Conservation (phyloP, 2,113 vertebrate genomes). For the Crotalus horridus region DNA sequence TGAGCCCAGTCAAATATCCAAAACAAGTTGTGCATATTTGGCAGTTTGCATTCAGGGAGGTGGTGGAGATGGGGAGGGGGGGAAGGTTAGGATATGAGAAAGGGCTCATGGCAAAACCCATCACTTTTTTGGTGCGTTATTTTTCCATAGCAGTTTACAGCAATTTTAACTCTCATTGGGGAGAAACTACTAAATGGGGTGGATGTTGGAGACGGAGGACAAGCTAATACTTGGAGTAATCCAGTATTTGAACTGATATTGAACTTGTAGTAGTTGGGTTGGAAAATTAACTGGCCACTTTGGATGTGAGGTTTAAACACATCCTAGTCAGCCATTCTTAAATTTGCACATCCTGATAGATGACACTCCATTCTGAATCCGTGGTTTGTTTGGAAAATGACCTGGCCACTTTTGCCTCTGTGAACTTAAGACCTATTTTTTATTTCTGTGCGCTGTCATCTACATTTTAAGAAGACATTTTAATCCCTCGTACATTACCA, state of each 20-base stretch:
- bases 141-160: background rate
- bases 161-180: background rate
- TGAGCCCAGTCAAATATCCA: background rate
- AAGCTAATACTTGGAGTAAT: background rate
- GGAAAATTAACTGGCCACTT: background rate
- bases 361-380: background rate
- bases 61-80: background rate
- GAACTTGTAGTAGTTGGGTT: background rate
- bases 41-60: background rate
- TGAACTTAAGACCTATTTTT: background rate
- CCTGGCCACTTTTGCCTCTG: background rate
- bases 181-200: background rate
- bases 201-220: background rate
- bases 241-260: background rate
- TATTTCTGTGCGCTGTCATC: background rate
- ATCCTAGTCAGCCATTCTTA: background rate
- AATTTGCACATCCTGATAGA: background rate
- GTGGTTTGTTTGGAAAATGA: background rate
- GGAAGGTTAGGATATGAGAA: background rate
- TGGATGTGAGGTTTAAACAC: background rate
- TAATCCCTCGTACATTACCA: background rate
- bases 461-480: background rate
- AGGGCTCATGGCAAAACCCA: background rate
- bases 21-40: background rate
- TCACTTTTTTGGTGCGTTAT: background rate